A percentile compares a stretch with the other conserved stretches of the same genome.
Evolutionary conservation across 2,113 vertebrate species (phyloP).

Genomic region (Psilopogon haemacephalus): DNA sequence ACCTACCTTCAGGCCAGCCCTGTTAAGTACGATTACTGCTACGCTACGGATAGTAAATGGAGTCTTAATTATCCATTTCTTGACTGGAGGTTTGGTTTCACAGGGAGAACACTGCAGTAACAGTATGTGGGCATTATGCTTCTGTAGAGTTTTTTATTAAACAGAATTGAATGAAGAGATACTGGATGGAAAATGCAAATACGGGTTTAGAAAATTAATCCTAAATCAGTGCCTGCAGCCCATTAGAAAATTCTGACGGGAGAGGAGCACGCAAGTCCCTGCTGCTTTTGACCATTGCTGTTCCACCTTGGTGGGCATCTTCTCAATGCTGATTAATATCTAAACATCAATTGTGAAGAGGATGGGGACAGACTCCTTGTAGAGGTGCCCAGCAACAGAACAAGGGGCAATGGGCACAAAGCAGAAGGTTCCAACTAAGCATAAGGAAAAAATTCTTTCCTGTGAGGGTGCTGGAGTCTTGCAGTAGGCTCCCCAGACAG

Average conservation of each 20-base stretch:
- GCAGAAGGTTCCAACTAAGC: too few species aligned
- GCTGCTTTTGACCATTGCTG: neutral
- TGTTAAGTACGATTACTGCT: neutral
- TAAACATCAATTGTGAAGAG: too few species aligned
- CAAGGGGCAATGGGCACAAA: too few species aligned
- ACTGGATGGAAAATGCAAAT: neutral
- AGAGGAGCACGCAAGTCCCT: neutral
- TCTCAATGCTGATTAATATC: too few species aligned
- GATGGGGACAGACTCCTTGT: too few species aligned
- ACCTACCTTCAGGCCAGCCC: neutral
- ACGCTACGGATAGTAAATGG: neutral
- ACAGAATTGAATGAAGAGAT: neutral
- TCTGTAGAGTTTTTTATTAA: neutral
- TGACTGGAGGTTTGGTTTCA: neutral
- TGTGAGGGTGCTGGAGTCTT: too few species aligned
- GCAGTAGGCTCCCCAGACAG: too few species aligned
- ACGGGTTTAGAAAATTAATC: rapidly evolving
- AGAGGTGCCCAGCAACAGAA: too few species aligned
- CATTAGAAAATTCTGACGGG: rapidly evolving
- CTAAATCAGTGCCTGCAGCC: neutral
- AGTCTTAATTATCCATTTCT: constrained; percentile 26
- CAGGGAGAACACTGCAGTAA: neutral
- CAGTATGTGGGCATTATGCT: neutral
- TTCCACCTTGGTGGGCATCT: neutral
- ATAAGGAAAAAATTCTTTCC: too few species aligned